Base-by-base conservation (phyloP, 2,113 vertebrate species). In the Pungitius pungitius region DNA sequence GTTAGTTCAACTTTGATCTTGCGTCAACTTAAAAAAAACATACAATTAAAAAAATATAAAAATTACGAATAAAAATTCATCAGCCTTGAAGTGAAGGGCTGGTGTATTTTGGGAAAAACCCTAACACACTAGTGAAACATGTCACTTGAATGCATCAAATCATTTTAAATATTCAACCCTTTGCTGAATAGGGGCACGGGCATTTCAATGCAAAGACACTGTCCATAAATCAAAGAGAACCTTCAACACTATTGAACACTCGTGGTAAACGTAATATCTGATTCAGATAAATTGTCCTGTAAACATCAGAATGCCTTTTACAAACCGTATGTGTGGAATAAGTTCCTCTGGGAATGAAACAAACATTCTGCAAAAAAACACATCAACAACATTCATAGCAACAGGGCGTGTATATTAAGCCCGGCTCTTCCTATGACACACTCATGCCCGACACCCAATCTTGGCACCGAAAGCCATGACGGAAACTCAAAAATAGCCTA, bases 361-460 rank as follows among this genome's bases (percentile, higher is more conserved):
- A 68, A 75, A 70, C 40, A 52, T 51, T 73, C 69, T 69, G 60
- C 22, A n/a, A 74, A 79, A 77, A 89, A 75, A n/a, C 52, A 62
- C 65, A 84, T 78, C 71, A 58, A 54, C 59, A 71, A 85, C 87
- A 88, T 92, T 92, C 91, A 89, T 90, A 89, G 93, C 90, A 93
- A 93, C 92, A 92, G 85, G 30, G 68, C 66, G 35, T 93, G 93
- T 93, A 93, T 93, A 93, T 95, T 93, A 93, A 94, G 91, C 79
- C 56, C 75, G 81, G 87, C 88, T 82, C 73, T 75, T 88, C 90
- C 86, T 88, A 80, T 91, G 88, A 89, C 87, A 90, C 85, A 80
- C 84, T 79, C 87, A 74, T 59, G 78, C 84, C 90, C 89, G 93
- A 93, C 91, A 94, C 87, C 85, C 84, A 90, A 94, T 91, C 90